Evolutionary conservation across 2,113 vertebrate genomes (phyloP).

Genomic region (Vulpes vulpes): DNA sequence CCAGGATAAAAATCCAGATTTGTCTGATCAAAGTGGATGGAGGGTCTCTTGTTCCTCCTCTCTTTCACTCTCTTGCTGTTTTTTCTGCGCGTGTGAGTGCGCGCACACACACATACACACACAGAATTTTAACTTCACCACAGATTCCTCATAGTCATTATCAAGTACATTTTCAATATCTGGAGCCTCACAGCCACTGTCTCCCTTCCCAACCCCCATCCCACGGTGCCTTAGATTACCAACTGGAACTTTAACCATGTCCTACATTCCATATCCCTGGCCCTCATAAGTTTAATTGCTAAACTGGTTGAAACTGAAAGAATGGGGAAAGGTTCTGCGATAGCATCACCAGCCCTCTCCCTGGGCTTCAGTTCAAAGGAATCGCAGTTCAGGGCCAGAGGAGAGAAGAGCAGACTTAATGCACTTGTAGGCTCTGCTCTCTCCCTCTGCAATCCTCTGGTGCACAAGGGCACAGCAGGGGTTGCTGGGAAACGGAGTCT

Average conservation of each 20-base stretch:
- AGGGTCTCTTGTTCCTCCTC: neutral
- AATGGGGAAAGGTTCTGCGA: neutral
- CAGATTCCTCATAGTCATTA: neutral
- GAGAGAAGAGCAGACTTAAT: neutral
- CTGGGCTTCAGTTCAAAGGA: conserved; percentile 81
- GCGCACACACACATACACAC: neutral
- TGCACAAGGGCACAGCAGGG: neutral
- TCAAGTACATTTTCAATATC: neutral
- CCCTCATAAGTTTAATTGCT: conserved; percentile 48
- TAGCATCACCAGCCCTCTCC: conserved; percentile 53
- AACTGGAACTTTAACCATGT: neutral
- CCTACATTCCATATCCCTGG: neutral
- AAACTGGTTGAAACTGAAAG: conserved; percentile 77
- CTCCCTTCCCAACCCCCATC: neutral
- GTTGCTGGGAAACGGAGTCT: conserved; percentile 78
- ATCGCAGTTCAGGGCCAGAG: neutral
- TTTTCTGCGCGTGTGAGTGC: fast-evolving
- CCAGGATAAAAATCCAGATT: neutral
- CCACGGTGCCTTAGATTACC: neutral
- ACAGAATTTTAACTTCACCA: neutral
- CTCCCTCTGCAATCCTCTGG: neutral
- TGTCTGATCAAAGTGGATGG: neutral
- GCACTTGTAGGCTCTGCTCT: neutral
- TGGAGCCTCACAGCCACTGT: neutral
- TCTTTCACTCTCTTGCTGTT: neutral